A percentile compares a stretch with the other conserved stretches of the same genome.
Conservation (phyloP, 2,888 invertebrate species). For the Clanis bilineata region DNA sequence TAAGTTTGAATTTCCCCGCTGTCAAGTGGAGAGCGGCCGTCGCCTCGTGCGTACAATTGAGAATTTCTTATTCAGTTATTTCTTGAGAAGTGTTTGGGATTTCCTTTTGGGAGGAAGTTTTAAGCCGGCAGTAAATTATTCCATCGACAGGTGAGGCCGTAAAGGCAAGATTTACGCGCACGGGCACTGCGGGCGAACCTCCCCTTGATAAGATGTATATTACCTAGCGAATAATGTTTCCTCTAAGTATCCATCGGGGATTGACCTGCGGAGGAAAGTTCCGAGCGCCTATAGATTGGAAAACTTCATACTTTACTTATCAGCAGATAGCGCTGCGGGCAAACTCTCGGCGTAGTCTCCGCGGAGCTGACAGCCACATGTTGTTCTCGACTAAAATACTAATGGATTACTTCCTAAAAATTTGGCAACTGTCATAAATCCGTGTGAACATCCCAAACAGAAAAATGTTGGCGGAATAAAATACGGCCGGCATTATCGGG, state of each 20-base stretch:
- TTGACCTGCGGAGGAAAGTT: conserved; percentile 60
- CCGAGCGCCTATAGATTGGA: conserved; percentile 57
- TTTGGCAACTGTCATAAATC: conserved; percentile 48
- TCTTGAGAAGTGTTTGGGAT: conserved; percentile 79
- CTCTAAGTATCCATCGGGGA: conserved; percentile 68
- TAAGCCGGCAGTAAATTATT: conserved; percentile 81
- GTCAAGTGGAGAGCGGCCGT: conserved; percentile 48
- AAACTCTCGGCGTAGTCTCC: neutral
- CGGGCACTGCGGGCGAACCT: conserved; percentile 65
- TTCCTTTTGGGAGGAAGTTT: conserved; percentile 75
- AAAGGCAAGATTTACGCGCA: conserved; percentile 80
- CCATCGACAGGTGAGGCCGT: conserved; percentile 81
- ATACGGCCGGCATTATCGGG: conserved; percentile 46
- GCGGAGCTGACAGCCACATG: conserved; percentile 14
- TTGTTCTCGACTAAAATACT: conserved; percentile 44
- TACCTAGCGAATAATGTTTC: conserved; percentile 67
- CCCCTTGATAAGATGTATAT: conserved; percentile 79
- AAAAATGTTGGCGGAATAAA: conserved; percentile 50
- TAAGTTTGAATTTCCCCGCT: conserved; percentile 60
- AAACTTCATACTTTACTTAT: conserved; percentile 49
- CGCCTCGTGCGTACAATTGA: conserved; percentile 57
- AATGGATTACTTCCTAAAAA: conserved; percentile 54
- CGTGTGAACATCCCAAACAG: conserved; percentile 42
- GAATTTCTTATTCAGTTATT: conserved; percentile 79
- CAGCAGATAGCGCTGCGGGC: conserved; percentile 19